A percentile compares a stretch with the other conserved stretches of the same genome.
These are phyloP conservation scores for Melanchra persicariae DNA, from an alignment of 2,888 invertebrate genomes.

Conservation along the genomic window DNA sequence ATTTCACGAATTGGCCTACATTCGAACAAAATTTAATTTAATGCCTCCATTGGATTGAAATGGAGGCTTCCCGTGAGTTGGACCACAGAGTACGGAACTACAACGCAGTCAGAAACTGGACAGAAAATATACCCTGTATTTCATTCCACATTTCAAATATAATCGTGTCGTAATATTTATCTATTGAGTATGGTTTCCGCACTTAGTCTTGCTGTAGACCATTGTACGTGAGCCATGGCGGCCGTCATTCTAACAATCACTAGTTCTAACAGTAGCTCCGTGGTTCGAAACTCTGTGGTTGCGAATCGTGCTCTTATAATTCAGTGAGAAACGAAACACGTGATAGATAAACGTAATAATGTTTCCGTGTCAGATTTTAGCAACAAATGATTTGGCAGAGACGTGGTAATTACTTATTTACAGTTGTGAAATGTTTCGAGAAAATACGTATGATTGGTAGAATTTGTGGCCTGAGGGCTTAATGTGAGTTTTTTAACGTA, in stretches of 20 bases:
- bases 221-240: too few relatives aligned
- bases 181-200: too few relatives aligned
- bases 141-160: too few relatives aligned
- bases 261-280: too few relatives aligned
- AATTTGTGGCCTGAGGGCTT: conserved; percentile 11
- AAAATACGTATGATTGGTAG: conserved; percentile 7
- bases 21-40: conserved; percentile 48
- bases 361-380: conserved; percentile 30
- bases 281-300: neutral
- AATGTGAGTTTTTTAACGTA: too few relatives aligned
- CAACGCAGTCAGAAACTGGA: too few relatives aligned
- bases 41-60: conserved; percentile 17
- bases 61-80: too few relatives aligned
- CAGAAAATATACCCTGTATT: too few relatives aligned
- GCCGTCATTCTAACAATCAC: too few relatives aligned
- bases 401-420: conserved; percentile 31
- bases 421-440: neutral
- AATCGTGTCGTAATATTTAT: too few relatives aligned
- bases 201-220: too few relatives aligned
- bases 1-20: conserved; percentile 25
- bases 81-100: too few relatives aligned
- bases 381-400: conserved; percentile 25
- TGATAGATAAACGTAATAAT: conserved; percentile 41
- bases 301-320: conserved; percentile 6
- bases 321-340: conserved; percentile 47